These are phyloP conservation scores for Gymnoscelis rufifasciata DNA, from an alignment of 2,888 invertebrate genomes.

Conservation along the genomic window DNA sequence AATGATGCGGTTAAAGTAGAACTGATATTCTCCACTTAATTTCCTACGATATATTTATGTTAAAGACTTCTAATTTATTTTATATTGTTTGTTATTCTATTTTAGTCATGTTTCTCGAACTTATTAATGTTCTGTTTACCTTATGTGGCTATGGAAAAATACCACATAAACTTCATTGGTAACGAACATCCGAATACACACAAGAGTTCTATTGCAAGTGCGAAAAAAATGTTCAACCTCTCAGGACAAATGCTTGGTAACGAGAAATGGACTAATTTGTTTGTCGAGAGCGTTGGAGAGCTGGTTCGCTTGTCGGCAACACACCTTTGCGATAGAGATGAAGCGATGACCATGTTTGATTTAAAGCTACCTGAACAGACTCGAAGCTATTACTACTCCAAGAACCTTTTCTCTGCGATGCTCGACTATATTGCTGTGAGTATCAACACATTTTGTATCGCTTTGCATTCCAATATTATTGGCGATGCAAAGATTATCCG, in stretches of 20 bases:
- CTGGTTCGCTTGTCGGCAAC: slow-evolving; percentile 51
- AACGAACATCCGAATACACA: slow-evolving; percentile 31
- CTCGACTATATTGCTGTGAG: slow-evolving; percentile 69
- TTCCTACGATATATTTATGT: no score
- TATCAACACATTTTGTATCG: slow-evolving; percentile 3
- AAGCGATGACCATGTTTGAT: slow-evolving; percentile 46
- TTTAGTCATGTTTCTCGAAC: slow-evolving; percentile 60
- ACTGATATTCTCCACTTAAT: no score
- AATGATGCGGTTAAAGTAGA: no score
- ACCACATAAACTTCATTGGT: slow-evolving; percentile 40
- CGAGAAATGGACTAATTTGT: slow-evolving; percentile 57
- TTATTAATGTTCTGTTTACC: slow-evolving; percentile 60
- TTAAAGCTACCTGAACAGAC: slow-evolving; percentile 45
- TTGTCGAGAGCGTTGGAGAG: slow-evolving; percentile 60
- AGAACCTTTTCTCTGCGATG: slow-evolving; percentile 53
- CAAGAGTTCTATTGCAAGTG: slow-evolving; percentile 36
- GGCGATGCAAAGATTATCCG: no score
- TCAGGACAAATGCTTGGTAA: slow-evolving; percentile 52
- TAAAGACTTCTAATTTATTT: no score
- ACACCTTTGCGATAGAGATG: slow-evolving; percentile 55
- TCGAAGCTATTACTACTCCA: slow-evolving; percentile 61
- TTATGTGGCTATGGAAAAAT: slow-evolving; percentile 57
- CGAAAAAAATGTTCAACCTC: slow-evolving; percentile 50
- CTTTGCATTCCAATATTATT: neutral
- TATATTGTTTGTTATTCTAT: slow-evolving; percentile 28